Percentiles rank a stretch among this genome's conserved stretches.
These are phyloP conservation scores for Reinhardtius hippoglossoides DNA, from an alignment of 2,113 vertebrate species.

Conservation along the genomic window DNA sequence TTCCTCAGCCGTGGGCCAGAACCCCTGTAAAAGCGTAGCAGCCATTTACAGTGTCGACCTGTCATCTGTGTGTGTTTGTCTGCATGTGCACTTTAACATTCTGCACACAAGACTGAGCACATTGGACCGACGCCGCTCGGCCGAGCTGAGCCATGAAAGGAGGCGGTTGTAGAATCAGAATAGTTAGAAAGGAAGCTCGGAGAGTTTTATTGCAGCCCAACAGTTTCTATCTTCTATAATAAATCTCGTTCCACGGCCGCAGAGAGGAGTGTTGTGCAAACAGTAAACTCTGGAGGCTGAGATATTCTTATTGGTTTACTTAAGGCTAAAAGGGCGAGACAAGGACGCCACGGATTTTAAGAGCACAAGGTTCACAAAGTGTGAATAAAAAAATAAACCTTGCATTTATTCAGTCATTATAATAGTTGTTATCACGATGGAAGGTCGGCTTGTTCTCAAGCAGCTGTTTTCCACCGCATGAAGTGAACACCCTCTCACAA, in stretches of 20 bases:
- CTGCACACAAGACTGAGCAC: conserved; percentile 65
- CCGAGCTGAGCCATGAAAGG: conserved; percentile 37
- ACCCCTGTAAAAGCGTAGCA: conserved; percentile 52
- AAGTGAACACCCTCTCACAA: not conserved
- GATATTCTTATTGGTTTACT: conserved; percentile 23
- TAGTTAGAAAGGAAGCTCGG: conserved; percentile 23
- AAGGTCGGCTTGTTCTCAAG: conserved; percentile 7
- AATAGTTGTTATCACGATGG: not conserved
- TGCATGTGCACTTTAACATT: conserved; percentile 62
- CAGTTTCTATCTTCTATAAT: conserved; percentile 27
- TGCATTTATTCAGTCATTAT: conserved; percentile 14
- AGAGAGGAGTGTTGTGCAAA: conserved; percentile 15
- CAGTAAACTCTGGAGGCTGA: conserved; percentile 1
- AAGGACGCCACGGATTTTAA: conserved; percentile 26
- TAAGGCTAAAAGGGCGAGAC: conserved; percentile 18
- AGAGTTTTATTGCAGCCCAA: conserved; percentile 25
- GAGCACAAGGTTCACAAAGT: conserved; percentile 54
- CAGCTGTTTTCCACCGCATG: conserved; percentile 22
- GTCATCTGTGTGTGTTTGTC: conserved; percentile 24
- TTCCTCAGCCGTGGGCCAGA: conserved; percentile 46
- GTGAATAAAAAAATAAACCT: not conserved
- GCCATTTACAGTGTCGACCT: conserved; percentile 45
- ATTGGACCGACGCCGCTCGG: conserved; percentile 34
- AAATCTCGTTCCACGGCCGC: conserved; percentile 15
- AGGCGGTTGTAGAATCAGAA: conserved; percentile 26